Conservation (phyloP, 2,797 vertebrate species). For the Mormyrops attenuatus region DNA sequence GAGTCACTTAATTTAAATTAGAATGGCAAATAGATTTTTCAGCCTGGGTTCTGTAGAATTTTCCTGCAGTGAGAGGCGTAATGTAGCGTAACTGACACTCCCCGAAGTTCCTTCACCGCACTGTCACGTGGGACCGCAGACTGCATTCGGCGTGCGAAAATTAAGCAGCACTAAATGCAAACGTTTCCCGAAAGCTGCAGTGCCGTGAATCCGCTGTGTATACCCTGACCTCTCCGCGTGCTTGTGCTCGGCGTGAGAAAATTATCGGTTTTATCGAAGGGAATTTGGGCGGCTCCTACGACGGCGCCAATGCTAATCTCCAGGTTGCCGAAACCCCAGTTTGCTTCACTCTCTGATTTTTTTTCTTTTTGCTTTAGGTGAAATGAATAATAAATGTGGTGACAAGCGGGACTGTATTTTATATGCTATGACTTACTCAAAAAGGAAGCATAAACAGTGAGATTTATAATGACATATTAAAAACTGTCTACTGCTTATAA, state of each 20-base stretch:
- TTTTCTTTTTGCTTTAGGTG: not conserved
- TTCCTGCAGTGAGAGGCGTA: slow-evolving; percentile 38
- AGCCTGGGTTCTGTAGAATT: slow-evolving; percentile 31
- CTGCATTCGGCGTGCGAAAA: slow-evolving; percentile 21
- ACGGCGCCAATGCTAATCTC: not conserved
- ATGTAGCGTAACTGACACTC: slow-evolving; percentile 40
- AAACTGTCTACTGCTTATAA: not conserved
- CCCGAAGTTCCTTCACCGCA: slow-evolving; percentile 28
- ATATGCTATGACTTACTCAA: not conserved
- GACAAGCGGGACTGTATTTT: not conserved
- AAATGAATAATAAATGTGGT: not conserved
- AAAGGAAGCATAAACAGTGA: not conserved
- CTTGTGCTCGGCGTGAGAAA: not conserved
- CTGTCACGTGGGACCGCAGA: slow-evolving; percentile 25
- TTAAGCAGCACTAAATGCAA: not conserved
- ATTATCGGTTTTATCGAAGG: not conserved
- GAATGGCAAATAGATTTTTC: slow-evolving; percentile 45
- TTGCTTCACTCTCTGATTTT: not conserved
- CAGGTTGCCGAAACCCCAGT: not conserved
- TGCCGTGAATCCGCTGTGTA: not conserved
- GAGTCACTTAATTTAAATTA: slow-evolving; percentile 37
- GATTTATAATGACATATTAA: not conserved
- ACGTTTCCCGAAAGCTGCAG: not conserved
- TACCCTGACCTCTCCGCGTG: not conserved
- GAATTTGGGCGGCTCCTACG: not conserved